Conservation (phyloP, 2,888 invertebrate genomes). For the Drosophila nigricruria region DNA sequence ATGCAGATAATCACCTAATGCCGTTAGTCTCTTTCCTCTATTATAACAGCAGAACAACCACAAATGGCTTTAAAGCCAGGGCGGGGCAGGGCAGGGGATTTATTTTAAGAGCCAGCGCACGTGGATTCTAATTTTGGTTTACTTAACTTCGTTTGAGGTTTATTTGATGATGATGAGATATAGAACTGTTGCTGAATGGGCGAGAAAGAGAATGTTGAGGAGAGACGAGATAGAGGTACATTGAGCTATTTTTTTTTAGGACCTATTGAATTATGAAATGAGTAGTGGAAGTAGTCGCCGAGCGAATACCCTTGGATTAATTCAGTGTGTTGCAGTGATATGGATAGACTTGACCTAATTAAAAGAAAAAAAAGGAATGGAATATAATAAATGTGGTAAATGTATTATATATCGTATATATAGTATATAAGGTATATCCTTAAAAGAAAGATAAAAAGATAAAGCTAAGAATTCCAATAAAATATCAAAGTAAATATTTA, state of each 20-base stretch:
- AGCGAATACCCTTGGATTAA: neutral
- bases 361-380: neutral
- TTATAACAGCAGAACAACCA: conserved; percentile 20
- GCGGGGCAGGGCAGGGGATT: conserved; percentile 11
- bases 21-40: conserved; percentile 7
- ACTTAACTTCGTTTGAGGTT: conserved; percentile 54
- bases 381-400: neutral
- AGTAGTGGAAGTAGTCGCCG: neutral
- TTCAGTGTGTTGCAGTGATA: neutral
- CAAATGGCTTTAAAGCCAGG: conserved; percentile 35
- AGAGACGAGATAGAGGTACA: neutral
- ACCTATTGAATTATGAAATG: neutral
- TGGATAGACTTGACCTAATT: neutral
- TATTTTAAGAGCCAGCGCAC: conserved; percentile 26
- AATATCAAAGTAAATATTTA: no score
- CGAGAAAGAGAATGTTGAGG: neutral
- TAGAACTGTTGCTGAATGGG: conserved; percentile 34
- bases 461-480: no score
- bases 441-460: no score
- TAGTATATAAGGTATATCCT: neutral
- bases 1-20: conserved; percentile 54
- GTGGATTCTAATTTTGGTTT: conserved; percentile 41
- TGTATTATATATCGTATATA: neutral
- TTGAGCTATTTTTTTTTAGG: neutral
- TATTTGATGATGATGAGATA: conserved; percentile 46